Base-by-base conservation (phyloP, 1,140 invertebrate species). In the Drosophila pachea region DNA sequence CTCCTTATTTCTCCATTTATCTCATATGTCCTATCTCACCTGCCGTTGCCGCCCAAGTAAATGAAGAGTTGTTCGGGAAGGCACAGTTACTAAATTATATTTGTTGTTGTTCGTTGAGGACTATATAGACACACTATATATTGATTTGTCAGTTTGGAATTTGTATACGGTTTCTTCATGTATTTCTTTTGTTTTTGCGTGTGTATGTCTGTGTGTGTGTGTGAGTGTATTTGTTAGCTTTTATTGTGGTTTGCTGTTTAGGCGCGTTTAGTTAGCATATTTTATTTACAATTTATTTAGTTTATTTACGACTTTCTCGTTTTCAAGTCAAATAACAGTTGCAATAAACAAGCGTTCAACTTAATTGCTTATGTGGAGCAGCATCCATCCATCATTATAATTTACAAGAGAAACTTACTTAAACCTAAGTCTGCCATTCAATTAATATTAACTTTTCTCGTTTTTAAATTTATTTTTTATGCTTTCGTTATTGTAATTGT, bases 281-380 rank as follows among this genome's bases (percentile, higher is more conserved):
- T 9, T 43, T 84, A 84, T 86, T 86, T 86, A 84, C 81, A 84
- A 74, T 74, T 86, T 81, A 76, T 86, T 86, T 84, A 84, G 81
- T 86, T 84, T 86, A 86, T 86, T 70, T 66, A 70, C 68, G 81
- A 86, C 81, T 74, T 67, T 74, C 48, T 56, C 59, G 50, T 56
- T 49, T 55, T 62, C 78, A 74, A 86, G 81, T 86, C 81, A 86
- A 84, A 84, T 86, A 86, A 86, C 81, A 86, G 81, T 77, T 81
- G 81, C 81, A 81, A 86, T 86, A 86, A 86, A 81, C 76, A 86
- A 84, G 81, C 81, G 66, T 86, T 86, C 71, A 86, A 86, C 81
- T 86, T 81, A 86, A 73, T 86, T 86, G 76, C 74, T 86, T 77
- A 84, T 66, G 60, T 79, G 69, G 74, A 79, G 78, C 79, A 22